Evolutionary conservation across 1,140 invertebrate species (phyloP), one percentile per base, ranked within the genome.

Genomic region (Papilio polytes): DNA sequence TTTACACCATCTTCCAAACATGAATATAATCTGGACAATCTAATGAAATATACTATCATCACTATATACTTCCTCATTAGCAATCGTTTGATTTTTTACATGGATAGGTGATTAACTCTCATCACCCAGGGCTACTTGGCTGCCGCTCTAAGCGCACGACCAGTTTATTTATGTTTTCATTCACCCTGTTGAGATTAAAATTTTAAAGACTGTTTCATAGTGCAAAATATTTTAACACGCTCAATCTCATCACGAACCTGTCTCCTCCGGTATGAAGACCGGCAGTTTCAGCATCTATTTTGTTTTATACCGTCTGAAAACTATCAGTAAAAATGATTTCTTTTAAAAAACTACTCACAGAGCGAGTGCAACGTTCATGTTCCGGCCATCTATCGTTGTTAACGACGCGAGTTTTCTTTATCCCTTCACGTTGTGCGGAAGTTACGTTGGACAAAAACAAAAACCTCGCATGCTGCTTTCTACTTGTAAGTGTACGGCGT

Each of bases 371-470:
- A 12, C 12, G 26, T 70, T 15, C 63, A 70, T 26, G 63, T 70
- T 36, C 63, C 63, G 63, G 26, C 63, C 26, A 70, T 70, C 63
- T 70, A 70, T 70, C 63, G 63, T 70, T 70, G 63, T 70, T 31
- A 70, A 70, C 63, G 63, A 70, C 26, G 63, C 63, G 26, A 70
- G 63, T 31, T 70, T 70, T 70, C 63, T 70, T 70, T 70, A 70
- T 70, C 63, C 63, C 63, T 70, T 70, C 63, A 70, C 26, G 63
- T 70, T 70, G 26, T 70, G 63, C 63, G 63, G 63, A 70, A 70
- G 63, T 70, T 70, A 70, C 63, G 63, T 70, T 36, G 63, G 63
- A 70, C 26, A 70, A 26, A 66, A 31, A 31, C 63, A 70, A 70
- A 70, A 70, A 70, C 22, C 26, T 31, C 13, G 26, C 63, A 70